These are phyloP conservation scores for Oligia strigilis DNA, from an alignment of 2,888 invertebrate genomes.

Conservation along the genomic window DNA sequence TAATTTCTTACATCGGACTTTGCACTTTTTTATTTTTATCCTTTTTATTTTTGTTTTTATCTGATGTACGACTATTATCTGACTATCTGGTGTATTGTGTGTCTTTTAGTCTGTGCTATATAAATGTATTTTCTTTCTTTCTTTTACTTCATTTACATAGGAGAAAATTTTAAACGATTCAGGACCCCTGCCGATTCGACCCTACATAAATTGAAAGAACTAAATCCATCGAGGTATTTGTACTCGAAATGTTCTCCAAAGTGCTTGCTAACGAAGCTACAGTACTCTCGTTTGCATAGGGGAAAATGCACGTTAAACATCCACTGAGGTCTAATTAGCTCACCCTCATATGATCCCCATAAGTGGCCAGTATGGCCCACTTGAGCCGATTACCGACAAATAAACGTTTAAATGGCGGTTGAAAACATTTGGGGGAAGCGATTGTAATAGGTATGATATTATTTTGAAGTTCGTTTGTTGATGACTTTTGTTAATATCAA, in stretches of 20 bases:
- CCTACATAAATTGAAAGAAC: neutral
- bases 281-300: neutral
- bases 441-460: slow-evolving; percentile 13
- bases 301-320: neutral
- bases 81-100: too few species aligned
- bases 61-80: too few species aligned
- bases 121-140: too few species aligned
- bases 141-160: neutral
- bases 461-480: neutral
- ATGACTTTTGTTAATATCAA: neutral
- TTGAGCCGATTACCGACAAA: slow-evolving; percentile 33
- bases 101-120: too few species aligned
- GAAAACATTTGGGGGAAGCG: slow-evolving; percentile 25
- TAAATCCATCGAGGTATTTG: slow-evolving; percentile 1
- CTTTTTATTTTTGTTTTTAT: too few species aligned
- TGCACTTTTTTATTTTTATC: too few species aligned
- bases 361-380: slow-evolving; percentile 36
- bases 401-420: slow-evolving; percentile 36
- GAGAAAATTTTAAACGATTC: neutral
- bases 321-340: slow-evolving; percentile 34
- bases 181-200: neutral
- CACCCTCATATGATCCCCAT: slow-evolving; percentile 42
- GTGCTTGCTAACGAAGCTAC: neutral
- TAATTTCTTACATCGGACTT: too few species aligned
- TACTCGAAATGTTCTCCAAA: neutral